phyloP scores from a whole-genome alignment of 2,113 vertebrate genomes.

The Embiotoca jacksoni region DNA sequence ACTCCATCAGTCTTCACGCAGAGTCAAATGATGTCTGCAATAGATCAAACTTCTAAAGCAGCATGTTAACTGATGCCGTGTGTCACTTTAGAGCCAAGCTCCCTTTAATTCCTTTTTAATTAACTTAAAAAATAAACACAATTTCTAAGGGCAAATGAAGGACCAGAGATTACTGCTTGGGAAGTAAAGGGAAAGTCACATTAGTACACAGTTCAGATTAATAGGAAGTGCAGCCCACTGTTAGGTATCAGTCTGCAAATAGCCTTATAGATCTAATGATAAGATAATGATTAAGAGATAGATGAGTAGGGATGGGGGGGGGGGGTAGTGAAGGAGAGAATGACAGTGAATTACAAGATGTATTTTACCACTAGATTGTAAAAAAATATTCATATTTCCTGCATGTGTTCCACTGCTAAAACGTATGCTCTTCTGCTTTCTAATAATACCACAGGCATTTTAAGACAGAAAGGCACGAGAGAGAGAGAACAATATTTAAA shows the following conservation, averaged over 20 bases:
- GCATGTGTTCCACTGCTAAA: not conserved
- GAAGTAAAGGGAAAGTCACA: conserved; percentile 2
- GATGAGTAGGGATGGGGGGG: not conserved
- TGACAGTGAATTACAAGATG: not conserved
- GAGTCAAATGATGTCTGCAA: not conserved
- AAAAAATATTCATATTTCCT: not conserved
- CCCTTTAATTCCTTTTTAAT: conserved; percentile 27
- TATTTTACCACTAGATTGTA: not conserved
- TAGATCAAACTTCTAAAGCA: conserved; percentile 15
- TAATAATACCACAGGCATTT: not conserved
- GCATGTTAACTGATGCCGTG: not conserved
- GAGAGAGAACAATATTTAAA: conserved; percentile 27
- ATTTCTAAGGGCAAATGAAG: not conserved
- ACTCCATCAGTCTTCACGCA: not conserved
- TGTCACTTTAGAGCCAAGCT: conserved; percentile 4
- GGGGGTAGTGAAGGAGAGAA: not conserved
- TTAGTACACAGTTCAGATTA: conserved; percentile 7
- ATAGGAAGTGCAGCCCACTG: not conserved
- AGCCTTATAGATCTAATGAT: not conserved
- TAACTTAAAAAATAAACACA: conserved; percentile 26
- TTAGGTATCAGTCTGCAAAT: conserved; percentile 13
- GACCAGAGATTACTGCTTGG: not conserved
- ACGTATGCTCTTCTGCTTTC: not conserved
- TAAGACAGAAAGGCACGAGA: not conserved
- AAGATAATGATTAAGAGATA: not conserved